Percentiles rank a stretch among this genome's conserved stretches.
Conservation (phyloP, 2,888 invertebrate species). For the Atherix ibis region DNA sequence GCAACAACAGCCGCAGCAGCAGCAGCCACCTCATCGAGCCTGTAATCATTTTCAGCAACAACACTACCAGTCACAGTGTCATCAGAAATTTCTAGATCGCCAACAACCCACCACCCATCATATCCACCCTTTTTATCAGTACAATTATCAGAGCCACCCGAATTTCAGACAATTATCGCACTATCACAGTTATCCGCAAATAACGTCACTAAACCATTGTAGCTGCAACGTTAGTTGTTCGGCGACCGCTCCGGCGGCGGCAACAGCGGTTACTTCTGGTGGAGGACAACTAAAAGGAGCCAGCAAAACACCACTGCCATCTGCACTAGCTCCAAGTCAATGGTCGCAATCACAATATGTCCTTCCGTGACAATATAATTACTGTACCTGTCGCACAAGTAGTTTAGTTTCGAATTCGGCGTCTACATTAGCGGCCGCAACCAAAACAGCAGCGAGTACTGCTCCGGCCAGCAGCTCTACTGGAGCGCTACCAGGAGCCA, state of each 20-base stretch:
- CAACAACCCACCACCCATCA: background rate
- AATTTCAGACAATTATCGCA: too few species aligned
- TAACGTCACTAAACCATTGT: conserved; percentile 3
- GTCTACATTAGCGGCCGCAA: too few species aligned
- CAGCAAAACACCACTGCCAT: too few species aligned
- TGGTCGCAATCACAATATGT: conserved; percentile 9
- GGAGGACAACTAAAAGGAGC: too few species aligned
- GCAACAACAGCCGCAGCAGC: background rate
- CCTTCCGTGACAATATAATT: conserved; percentile 8
- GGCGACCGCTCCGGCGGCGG: background rate
- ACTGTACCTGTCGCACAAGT: conserved; percentile 7
- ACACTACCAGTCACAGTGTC: background rate
- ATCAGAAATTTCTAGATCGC: too few species aligned
- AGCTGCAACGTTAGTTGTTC: too few species aligned
- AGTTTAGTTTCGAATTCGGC: conserved; percentile 1
- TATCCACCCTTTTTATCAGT: background rate
- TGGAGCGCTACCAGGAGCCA: too few species aligned
- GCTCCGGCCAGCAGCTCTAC: too few species aligned
- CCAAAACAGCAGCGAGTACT: too few species aligned
- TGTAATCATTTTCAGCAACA: background rate
- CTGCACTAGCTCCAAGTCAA: conserved; percentile 1
- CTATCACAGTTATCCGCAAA: conserved; percentile 8
- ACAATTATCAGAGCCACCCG: background rate
- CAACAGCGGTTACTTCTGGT: too few species aligned
- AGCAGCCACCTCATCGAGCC: too few species aligned